phyloP scores from a whole-genome alignment of 2,888 invertebrate genomes.

The Sisyra nigra region DNA sequence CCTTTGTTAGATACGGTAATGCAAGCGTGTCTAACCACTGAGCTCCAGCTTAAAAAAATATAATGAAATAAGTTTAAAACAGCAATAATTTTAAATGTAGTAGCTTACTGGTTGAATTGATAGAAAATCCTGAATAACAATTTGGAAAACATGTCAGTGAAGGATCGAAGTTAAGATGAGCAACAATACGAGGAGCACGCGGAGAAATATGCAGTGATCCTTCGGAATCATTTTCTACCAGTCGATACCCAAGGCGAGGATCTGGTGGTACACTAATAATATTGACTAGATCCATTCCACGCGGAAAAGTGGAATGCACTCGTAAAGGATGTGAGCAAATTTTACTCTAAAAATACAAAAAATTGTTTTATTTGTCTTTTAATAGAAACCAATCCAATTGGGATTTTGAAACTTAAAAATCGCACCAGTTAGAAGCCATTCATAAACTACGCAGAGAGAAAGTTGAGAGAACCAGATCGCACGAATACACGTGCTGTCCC shows the following conservation, averaged over 20 bases:
- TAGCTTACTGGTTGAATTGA: conserved; percentile 43
- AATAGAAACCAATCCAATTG: too few relatives aligned
- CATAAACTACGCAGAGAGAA: too few relatives aligned
- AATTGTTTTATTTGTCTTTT: too few relatives aligned
- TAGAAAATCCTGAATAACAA: conserved; percentile 63
- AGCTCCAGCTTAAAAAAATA: conserved; percentile 33
- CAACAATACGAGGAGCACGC: conserved; percentile 33
- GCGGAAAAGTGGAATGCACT: conserved; percentile 65
- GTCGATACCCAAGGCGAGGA: conserved; percentile 37
- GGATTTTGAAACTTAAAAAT: too few relatives aligned
- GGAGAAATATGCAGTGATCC: conserved; percentile 29
- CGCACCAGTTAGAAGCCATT: too few relatives aligned
- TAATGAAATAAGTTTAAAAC: neutral
- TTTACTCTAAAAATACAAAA: conserved; percentile 44
- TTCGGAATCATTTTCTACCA: conserved; percentile 22
- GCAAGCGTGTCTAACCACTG: conserved; percentile 50
- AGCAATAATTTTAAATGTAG: conserved; percentile 1
- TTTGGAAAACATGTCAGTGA: conserved; percentile 49
- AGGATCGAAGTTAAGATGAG: conserved; percentile 54
- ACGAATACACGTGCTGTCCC: too few relatives aligned
- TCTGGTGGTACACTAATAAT: conserved; percentile 46
- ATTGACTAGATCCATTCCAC: conserved; percentile 58
- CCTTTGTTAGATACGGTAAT: conserved; percentile 46
- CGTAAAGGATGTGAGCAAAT: conserved; percentile 59
- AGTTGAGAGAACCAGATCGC: too few relatives aligned